Evolutionary conservation across 2,113 vertebrate species (phyloP).

Genomic region (Solea solea): DNA sequence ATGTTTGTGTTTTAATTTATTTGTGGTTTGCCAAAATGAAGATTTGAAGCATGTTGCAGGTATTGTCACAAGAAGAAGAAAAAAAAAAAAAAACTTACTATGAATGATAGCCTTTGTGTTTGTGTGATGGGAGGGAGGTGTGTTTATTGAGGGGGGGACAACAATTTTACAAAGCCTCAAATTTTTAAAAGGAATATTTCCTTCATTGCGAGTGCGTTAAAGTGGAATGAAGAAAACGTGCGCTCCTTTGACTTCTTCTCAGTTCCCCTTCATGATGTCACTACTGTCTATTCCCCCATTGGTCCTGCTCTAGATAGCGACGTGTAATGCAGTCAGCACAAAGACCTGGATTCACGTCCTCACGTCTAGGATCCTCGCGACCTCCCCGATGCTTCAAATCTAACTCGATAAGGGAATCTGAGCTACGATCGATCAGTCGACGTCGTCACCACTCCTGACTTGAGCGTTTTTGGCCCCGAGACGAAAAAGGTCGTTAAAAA

Average conservation of each 20-base stretch:
- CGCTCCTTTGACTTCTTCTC: constrained; percentile 44
- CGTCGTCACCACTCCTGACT: constrained; percentile 57
- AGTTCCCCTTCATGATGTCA: constrained; percentile 61
- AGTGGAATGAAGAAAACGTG: constrained; percentile 43
- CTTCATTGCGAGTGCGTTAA: constrained; percentile 35
- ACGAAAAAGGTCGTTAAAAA: constrained; percentile 55
- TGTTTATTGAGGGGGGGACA: constrained; percentile 36
- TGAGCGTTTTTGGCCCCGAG: constrained; percentile 69
- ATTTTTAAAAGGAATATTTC: constrained; percentile 43
- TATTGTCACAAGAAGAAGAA: constrained; percentile 77
- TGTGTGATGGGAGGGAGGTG: constrained; percentile 67
- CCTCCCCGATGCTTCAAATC: constrained; percentile 65
- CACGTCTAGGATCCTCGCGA: constrained; percentile 51
- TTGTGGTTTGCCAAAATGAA: constrained; percentile 85
- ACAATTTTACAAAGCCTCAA: constrained; percentile 50
- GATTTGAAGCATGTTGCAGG: constrained; percentile 81
- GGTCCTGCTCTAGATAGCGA: constrained; percentile 49
- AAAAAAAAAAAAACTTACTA: constrained; percentile 40
- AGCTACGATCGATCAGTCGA: constrained; percentile 62
- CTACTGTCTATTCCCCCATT: constrained; percentile 55
- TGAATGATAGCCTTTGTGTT: constrained; percentile 72
- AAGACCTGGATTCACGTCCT: constrained; percentile 52
- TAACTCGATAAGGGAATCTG: constrained; percentile 55
- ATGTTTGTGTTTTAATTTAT: constrained; percentile 84
- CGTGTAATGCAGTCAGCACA: constrained; percentile 48